These are phyloP conservation scores for Carassius gibelio DNA, from an alignment of 2,113 vertebrate species.

Conservation along the genomic window DNA sequence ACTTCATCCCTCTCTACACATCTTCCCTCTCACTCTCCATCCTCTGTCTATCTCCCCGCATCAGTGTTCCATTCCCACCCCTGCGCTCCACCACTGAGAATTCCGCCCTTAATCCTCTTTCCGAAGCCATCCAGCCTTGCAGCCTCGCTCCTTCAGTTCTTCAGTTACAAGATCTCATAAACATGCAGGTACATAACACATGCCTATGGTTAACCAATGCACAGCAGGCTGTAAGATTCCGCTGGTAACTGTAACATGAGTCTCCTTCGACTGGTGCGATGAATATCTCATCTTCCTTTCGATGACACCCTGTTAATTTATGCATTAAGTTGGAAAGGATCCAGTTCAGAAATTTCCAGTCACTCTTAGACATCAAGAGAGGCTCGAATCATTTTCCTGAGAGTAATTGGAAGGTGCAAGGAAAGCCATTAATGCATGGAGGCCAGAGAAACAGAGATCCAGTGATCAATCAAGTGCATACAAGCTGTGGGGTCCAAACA, in stretches of 20 bases:
- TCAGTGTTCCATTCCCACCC: neutral
- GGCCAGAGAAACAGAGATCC: conserved; percentile 58
- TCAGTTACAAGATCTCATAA: conserved; percentile 60
- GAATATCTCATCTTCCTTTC: conserved; percentile 44
- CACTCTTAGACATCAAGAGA: conserved; percentile 55
- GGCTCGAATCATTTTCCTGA: conserved; percentile 65
- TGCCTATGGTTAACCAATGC: conserved; percentile 64
- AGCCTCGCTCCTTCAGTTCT: conserved; percentile 10
- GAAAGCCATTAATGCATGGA: conserved; percentile 67
- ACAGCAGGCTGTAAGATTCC: conserved; percentile 46
- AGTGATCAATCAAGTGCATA: conserved; percentile 62
- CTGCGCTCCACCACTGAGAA: conserved; percentile 58
- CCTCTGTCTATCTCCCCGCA: neutral
- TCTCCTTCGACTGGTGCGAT: neutral
- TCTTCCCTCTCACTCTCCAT: conserved; percentile 7
- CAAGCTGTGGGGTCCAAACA: conserved; percentile 39
- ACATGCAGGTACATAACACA: conserved; percentile 52
- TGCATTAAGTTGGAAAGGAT: conserved; percentile 74
- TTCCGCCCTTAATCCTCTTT: conserved; percentile 39
- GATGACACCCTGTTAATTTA: conserved; percentile 66
- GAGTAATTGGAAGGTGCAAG: conserved; percentile 73
- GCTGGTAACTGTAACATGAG: conserved; percentile 28
- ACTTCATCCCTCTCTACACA: conserved; percentile 56
- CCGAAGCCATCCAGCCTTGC: conserved; percentile 12
- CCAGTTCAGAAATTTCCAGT: conserved; percentile 67